Base-by-base conservation (phyloP, 1,140 invertebrate genomes). In the Temnothorax nylanderi region DNA sequence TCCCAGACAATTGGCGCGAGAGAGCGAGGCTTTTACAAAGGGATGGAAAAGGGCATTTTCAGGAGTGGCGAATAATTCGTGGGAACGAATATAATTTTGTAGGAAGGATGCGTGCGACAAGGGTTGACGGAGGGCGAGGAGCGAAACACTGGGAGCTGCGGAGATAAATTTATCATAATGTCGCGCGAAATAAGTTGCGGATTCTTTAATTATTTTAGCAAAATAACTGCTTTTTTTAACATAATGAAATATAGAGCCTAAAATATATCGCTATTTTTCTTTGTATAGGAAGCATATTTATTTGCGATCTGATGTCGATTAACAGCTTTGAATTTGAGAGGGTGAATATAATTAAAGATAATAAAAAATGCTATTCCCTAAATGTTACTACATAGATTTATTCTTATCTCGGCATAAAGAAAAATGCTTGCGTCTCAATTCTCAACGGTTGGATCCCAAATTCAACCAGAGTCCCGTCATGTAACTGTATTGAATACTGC, bases 1-100 rank as follows among this genome's bases (percentile, higher is more conserved):
- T 47, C 26, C 69, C 54, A 60, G 80, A 84, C 54, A 84, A 62
- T 84, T 47, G 77, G 11, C n/a, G n/a, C 21, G n/a, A 75, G 67
- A 75, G 67, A 84, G 41, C 41, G 37, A 34, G 21, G 1, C 64
- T 72, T 7, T 18, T 16, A 7, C 64, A 37, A 60, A 75, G 41
- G 69, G 69, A 41, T 74, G 69, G 18, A 62, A 75, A 74, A 44
- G 69, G 21, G 13, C 18, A 18, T 69, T 75, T 60, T 47, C 54
- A 84, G 18, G 67, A 41, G 26, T 74, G 41, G 4, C 18, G 51
- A 54, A 74, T 62, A 75, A 75, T 84, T 84, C 56, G 80, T 37
- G 80, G 18, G 37, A 60, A 82, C 67, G 34, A 26, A 26, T 26
- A 26, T 26, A 26, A 26, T 34, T 58, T 74, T 41, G 18, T 34